Evolutionary conservation across 2,888 invertebrate species (phyloP), one percentile per base, ranked within the genome.

Genomic region (Dynastes grantii): DNA sequence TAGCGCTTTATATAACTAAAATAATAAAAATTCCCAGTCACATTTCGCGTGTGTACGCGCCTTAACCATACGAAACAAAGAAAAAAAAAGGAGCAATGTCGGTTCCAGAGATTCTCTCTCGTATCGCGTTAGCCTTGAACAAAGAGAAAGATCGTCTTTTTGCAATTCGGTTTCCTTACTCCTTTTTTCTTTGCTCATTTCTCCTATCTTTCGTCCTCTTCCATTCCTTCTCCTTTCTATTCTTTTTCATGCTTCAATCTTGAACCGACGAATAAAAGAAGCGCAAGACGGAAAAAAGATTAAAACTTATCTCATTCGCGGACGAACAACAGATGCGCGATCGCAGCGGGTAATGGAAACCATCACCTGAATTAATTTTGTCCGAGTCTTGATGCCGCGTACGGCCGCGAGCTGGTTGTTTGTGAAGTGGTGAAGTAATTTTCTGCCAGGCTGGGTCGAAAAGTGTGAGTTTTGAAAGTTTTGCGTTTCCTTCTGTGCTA

Each of bases 361-460:
- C 55, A 13, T 53, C 53, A 53, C 53, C 53, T 53, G 55, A 55
- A 55, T 55, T 55, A 55, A 55, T 55, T 22, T 55, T 55, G 55
- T n/a, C n/a, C 55, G 55, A 55, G 55, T 55, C 3, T n/a, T 55
- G 55, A 55, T 55, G 55, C 55, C 55, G 8, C 45, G 55, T 8
- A n/a, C 16, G 55, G 55, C 22, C n/a, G 55, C 3, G n/a, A 53
- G 53, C 3, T 13, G 53, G n/a, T n/a, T n/a, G 53, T 37, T 37
- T 37, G 32, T 37, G 32, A 37, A 53, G 53, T n/a, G 53, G 53
- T n/a, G n/a, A 55, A 55, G 22, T 16, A n/a, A 22, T 55, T 55
- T 55, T 55, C 55, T 55, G 22, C 55, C 22, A n/a, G 22, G n/a
- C 13, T n/a, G 55, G 55, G 13, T 55, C 55, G 55, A 55, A 55